A percentile compares a stretch with the other conserved stretches of the same genome.
phyloP scores from a whole-genome alignment of 2,113 vertebrate genomes.

The Sturnira hondurensis region DNA sequence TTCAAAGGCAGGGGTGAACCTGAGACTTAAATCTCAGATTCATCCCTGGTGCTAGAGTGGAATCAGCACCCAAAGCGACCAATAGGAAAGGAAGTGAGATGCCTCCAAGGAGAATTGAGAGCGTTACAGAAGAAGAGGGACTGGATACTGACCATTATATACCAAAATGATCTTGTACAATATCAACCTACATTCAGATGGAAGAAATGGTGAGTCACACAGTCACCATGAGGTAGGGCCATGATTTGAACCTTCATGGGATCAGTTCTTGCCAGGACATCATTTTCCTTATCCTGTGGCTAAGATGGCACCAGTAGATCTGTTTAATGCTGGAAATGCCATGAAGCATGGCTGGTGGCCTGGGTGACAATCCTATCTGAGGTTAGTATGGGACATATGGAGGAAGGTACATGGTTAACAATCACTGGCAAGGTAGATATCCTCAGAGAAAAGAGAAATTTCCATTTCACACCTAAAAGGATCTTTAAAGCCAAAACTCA shows the following conservation, averaged over 20 bases:
- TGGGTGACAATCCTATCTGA: neutral
- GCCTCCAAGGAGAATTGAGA: neutral
- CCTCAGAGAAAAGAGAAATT: slow-evolving; percentile 58
- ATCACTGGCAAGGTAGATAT: neutral
- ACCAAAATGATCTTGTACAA: neutral
- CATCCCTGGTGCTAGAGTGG: neutral
- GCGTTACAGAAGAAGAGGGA: neutral
- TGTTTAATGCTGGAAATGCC: neutral
- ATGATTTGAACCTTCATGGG: neutral
- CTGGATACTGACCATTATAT: neutral
- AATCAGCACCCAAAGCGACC: neutral
- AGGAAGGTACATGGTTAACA: slow-evolving; percentile 37
- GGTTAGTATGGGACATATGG: neutral
- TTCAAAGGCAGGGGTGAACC: too few relatives aligned
- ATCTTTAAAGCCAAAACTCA: slow-evolving; percentile 56
- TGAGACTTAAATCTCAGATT: too few relatives aligned
- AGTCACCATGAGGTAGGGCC: neutral
- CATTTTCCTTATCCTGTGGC: neutral
- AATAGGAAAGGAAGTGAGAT: neutral
- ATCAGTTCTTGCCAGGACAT: neutral
- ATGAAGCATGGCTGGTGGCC: neutral
- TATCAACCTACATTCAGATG: neutral
- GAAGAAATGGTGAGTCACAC: neutral
- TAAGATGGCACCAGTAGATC: neutral
- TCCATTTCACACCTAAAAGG: slow-evolving; percentile 59